phyloP scores from a whole-genome alignment of 2,797 vertebrate genomes.

The Tauraco hartlaubi region DNA sequence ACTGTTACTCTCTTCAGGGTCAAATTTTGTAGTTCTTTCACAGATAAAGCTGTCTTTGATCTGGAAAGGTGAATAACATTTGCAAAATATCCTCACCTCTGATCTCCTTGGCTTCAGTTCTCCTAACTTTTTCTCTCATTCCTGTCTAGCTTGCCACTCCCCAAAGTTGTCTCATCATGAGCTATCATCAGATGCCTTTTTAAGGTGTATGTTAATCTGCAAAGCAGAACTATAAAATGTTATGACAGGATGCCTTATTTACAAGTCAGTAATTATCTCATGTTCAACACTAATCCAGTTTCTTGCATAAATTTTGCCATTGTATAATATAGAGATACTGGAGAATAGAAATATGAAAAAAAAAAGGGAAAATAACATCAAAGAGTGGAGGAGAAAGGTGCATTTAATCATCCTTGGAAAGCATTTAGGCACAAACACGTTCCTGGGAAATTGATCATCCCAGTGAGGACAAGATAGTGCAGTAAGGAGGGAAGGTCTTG shows the following conservation, averaged over 20 bases:
- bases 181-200: neutral
- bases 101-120: neutral
- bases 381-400: neutral
- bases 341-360: neutral
- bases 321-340: neutral
- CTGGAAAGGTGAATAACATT: neutral
- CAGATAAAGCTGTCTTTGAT: neutral
- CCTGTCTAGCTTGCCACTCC: neutral
- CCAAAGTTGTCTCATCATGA: neutral
- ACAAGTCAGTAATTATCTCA: neutral
- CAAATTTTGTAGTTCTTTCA: neutral
- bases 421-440: neutral
- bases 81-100: neutral
- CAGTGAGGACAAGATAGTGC: neutral
- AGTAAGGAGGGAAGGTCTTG: neutral
- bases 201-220: neutral
- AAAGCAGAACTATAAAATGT: neutral
- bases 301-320: neutral
- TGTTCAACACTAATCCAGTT: neutral
- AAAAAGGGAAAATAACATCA: rapidly evolving
- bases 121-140: neutral
- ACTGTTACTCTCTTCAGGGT: neutral
- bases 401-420: neutral
- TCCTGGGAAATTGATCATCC: neutral
- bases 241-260: neutral